Evolutionary conservation across 2,888 invertebrate genomes (phyloP).

Genomic region (Lasioglossum marginatum): DNA sequence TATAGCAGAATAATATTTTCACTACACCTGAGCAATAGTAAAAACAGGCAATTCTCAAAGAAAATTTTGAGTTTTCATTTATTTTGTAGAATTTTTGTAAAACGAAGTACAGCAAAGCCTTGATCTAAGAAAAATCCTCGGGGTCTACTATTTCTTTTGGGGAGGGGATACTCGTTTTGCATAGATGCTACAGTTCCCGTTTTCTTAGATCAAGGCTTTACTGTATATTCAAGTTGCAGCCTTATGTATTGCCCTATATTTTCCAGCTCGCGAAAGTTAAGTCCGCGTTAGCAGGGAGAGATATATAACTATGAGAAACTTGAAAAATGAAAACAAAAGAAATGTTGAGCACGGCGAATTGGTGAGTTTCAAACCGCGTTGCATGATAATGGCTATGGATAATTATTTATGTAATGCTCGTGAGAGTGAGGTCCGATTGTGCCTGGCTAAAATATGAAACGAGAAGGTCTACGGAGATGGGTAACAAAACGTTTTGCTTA

Average conservation of each 20-base stretch:
- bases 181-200: too few relatives aligned
- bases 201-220: too few relatives aligned
- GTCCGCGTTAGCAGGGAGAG: not conserved
- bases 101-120: not conserved
- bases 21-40: not conserved
- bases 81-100: not conserved
- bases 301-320: not conserved
- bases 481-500: slow-evolving; percentile 84
- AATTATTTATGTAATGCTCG: slow-evolving; percentile 27
- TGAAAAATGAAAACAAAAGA: not conserved
- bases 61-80: not conserved
- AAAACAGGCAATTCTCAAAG: not conserved
- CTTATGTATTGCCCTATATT: not conserved
- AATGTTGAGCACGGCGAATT: not conserved
- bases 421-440: slow-evolving; percentile 46
- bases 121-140: too few relatives aligned
- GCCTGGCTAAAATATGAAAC: slow-evolving; percentile 44
- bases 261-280: not conserved
- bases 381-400: not conserved
- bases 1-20: not conserved
- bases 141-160: too few relatives aligned
- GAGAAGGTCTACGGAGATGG: slow-evolving; percentile 55
- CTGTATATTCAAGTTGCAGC: not conserved
- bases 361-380: not conserved
- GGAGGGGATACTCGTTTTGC: too few relatives aligned